A percentile compares a stretch with the other conserved stretches of the same genome.
Conservation (phyloP, 2,888 invertebrate genomes). For the Tetragonula carbonaria region DNA sequence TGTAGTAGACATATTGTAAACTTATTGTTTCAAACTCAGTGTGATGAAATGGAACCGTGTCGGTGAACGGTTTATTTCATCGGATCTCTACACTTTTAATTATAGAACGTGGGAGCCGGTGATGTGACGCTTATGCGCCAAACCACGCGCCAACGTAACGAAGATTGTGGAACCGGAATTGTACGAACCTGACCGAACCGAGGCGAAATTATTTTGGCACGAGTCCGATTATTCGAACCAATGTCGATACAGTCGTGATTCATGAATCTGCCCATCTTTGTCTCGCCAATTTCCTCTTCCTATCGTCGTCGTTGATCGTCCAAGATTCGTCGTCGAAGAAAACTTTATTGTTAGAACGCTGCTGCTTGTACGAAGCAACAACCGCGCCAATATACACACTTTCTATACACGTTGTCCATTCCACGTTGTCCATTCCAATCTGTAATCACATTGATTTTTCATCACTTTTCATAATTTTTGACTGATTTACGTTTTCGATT, state of each 20-base stretch:
- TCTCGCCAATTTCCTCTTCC: not conserved
- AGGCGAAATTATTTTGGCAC: conserved; percentile 48
- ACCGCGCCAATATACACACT: no score
- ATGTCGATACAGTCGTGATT: conserved; percentile 47
- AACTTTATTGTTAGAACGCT: no score
- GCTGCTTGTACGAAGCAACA: no score
- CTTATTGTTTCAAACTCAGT: not conserved
- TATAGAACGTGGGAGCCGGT: conserved; percentile 49
- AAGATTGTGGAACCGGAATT: conserved; percentile 56
- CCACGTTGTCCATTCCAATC: no score
- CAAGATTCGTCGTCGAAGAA: no score
- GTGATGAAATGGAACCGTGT: conserved; percentile 6
- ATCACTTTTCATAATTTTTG: no score
- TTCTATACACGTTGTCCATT: no score
- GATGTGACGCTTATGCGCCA: conserved; percentile 51
- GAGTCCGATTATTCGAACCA: conserved; percentile 39
- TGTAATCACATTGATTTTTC: no score
- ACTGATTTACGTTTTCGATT: no score
- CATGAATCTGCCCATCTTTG: conserved; percentile 36
- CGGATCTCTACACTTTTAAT: conserved; percentile 43
- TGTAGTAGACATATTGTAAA: not conserved
- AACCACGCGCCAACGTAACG: conserved; percentile 33
- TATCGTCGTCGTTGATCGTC: not conserved
- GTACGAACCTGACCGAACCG: conserved; percentile 24
- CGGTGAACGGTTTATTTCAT: conserved; percentile 42